phyloP scores from a whole-genome alignment of 2,888 invertebrate species.

The Pseudococcus jackbeardsleyi region DNA sequence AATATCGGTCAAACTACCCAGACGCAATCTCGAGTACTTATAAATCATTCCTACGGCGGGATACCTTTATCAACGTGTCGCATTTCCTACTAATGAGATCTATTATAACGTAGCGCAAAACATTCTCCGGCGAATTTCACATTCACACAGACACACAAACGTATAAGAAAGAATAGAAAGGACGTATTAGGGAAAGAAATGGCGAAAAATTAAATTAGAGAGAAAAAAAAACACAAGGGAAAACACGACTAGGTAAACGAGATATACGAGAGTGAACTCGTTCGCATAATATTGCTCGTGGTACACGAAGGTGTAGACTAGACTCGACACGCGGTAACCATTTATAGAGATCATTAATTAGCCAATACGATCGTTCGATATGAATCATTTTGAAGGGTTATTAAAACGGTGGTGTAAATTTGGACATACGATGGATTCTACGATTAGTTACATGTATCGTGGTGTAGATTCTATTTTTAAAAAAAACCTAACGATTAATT shows the following conservation, averaged over 20 bases:
- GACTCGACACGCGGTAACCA: not conserved
- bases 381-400: constrained; percentile 33
- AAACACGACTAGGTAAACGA: not conserved
- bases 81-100: constrained; percentile 16
- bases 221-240: not conserved
- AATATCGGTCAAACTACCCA: not conserved
- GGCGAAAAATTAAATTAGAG: not conserved
- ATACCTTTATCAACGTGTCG: not conserved
- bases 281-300: not conserved
- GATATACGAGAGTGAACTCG: not conserved
- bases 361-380: constrained; percentile 31
- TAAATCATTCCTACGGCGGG: not conserved
- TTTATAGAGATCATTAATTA: constrained; percentile 40
- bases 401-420: constrained; percentile 4
- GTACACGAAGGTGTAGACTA: not conserved
- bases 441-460: constrained; percentile 6
- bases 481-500: constrained; percentile 20
- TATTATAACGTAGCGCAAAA: not conserved
- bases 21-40: not conserved
- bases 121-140: constrained; percentile 25
- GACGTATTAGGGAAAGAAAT: not conserved
- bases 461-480: not conserved
- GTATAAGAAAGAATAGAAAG: constrained; percentile 10
- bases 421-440: not conserved
- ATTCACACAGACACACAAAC: not conserved